Evolutionary conservation across 1,140 invertebrate species (phyloP).

Genomic region (Tetramorium alpestre): DNA sequence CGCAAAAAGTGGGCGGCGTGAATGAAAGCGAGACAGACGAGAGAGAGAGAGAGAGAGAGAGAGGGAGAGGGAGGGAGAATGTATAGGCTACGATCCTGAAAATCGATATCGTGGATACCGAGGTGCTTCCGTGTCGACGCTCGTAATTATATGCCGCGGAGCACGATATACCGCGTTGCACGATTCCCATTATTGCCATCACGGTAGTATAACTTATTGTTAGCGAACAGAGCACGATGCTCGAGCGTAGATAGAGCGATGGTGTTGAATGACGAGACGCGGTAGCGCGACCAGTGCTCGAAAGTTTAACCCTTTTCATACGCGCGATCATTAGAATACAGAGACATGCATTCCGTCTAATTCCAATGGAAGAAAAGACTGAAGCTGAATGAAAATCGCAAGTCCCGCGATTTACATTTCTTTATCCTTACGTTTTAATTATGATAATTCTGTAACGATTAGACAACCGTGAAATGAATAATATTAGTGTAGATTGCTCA

Average conservation of each 20-base stretch:
- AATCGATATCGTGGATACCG: constrained; percentile 69
- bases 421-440: background rate
- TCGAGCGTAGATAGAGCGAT: constrained; percentile 62
- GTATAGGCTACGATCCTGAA: constrained; percentile 65
- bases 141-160: constrained; percentile 67
- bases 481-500: background rate
- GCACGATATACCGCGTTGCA: constrained; percentile 57
- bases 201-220: constrained; percentile 63
- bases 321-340: background rate
- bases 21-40: background rate
- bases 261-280: constrained; percentile 67
- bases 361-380: background rate
- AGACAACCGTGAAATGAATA: background rate
- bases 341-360: background rate
- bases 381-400: background rate
- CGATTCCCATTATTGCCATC: constrained; percentile 64
- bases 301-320: constrained; percentile 25
- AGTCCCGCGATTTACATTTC: background rate
- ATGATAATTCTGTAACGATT: background rate
- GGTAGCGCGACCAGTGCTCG: constrained; percentile 43
- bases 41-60: background rate
- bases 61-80: background rate
- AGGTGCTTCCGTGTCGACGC: constrained; percentile 70
- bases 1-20: constrained; percentile 29
- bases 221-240: constrained; percentile 60